Conservation (phyloP, 2,797 vertebrate species). For the Lagorchestes hirsutus region DNA sequence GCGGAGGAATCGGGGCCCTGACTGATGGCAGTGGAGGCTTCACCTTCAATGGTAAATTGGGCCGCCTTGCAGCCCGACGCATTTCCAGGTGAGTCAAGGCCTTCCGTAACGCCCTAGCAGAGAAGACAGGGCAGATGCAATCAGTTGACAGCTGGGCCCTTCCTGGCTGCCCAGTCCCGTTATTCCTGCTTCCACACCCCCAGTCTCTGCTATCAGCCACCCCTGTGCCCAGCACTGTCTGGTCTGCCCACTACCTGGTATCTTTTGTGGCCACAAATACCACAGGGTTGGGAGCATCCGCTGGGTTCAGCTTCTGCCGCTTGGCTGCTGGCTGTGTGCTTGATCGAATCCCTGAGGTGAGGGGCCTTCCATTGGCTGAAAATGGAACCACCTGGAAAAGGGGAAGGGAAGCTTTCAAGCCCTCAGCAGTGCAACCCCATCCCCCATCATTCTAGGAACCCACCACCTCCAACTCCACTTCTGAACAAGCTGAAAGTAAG, state of each 20-base stretch:
- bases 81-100: slow-evolving; percentile 95
- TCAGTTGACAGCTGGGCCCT: too few relatives aligned
- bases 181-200: neutral
- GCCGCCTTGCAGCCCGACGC: slow-evolving; percentile 93
- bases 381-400: slow-evolving; percentile 90
- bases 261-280: slow-evolving; percentile 98
- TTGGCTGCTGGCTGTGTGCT: slow-evolving; percentile 94
- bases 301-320: slow-evolving; percentile 95
- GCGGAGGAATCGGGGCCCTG: slow-evolving; percentile 79
- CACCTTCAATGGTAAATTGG: slow-evolving; percentile 93
- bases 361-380: slow-evolving; percentile 94
- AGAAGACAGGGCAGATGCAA: neutral
- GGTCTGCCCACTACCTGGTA: slow-evolving; percentile 88
- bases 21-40: slow-evolving; percentile 89
- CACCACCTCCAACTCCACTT: neutral
- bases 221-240: neutral
- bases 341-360: slow-evolving; percentile 92
- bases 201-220: neutral
- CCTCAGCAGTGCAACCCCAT: neutral
- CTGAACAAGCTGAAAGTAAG: neutral
- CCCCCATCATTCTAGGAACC: neutral
- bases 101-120: slow-evolving; percentile 92
- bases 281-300: slow-evolving; percentile 96
- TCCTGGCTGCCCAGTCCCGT: neutral
- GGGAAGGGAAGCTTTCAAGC: neutral